Evolutionary conservation across 2,888 invertebrate species (phyloP).

Genomic region (Ectobius pallidus): DNA sequence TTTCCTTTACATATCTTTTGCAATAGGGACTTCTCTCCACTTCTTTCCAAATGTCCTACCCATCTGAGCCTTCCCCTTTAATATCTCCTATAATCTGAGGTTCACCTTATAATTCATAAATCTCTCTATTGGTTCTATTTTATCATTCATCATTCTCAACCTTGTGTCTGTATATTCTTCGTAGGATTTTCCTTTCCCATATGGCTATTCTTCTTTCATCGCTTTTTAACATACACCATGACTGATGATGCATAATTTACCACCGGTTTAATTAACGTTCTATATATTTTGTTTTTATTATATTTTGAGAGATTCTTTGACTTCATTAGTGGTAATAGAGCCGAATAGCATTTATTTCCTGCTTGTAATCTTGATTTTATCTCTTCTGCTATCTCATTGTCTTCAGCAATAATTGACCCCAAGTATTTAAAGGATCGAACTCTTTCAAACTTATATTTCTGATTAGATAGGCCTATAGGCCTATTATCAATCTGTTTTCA

Average conservation of each 20-base stretch:
- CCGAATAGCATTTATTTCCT: constrained; percentile 17
- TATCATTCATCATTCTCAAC: background rate
- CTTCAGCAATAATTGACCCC: constrained; percentile 3
- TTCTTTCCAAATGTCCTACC: background rate
- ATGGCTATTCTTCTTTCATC: background rate
- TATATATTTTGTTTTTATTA: background rate
- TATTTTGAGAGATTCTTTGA: background rate
- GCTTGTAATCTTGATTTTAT: constrained; percentile 1
- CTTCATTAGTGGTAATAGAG: background rate
- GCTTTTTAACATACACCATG: background rate
- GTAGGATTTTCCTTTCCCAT: background rate
- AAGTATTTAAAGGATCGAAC: too few relatives aligned
- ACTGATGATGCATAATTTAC: background rate
- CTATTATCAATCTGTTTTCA: background rate
- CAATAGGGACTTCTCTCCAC: background rate
- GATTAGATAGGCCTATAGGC: background rate
- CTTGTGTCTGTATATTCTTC: background rate
- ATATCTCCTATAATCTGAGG: too few relatives aligned
- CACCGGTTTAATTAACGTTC: background rate
- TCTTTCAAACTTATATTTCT: too few relatives aligned
- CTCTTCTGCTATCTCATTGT: constrained; percentile 1
- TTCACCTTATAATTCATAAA: background rate
- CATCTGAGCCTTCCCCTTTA: background rate
- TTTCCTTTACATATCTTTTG: background rate
- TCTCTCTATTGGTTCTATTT: background rate